These are phyloP conservation scores for Cotesia glomerata DNA, from an alignment of 1,140 invertebrate species.

Conservation along the genomic window DNA sequence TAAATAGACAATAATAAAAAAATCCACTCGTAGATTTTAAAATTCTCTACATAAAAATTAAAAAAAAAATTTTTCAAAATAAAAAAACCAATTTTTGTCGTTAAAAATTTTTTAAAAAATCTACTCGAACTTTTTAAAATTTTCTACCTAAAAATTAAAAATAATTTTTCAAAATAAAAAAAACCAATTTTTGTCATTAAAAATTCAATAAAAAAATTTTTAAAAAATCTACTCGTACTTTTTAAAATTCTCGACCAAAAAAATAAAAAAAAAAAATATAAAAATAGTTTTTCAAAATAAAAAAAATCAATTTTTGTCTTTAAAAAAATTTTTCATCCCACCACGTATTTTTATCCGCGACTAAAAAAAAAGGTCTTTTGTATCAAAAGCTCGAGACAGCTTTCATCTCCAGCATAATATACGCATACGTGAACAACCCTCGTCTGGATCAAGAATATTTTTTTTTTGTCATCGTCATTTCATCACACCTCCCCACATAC, in stretches of 20 bases:
- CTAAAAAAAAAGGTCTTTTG: no score
- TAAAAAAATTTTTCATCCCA: no score
- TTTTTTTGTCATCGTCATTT: not conserved
- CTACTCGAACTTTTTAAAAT: no score
- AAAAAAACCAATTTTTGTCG: no score
- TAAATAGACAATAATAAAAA: not conserved
- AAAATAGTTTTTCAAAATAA: not conserved
- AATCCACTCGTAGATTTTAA: not conserved
- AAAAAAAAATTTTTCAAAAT: not conserved
- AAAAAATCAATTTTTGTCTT: no score
- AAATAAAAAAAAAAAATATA: no score
- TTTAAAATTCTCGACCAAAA: not conserved
- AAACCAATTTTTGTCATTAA: no score
- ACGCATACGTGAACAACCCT: slow-evolving; percentile 1
- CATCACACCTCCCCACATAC: not conserved
- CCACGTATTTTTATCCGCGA: no score
- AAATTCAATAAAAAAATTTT: no score
- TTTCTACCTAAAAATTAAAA: not conserved
- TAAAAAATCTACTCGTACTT: not conserved
- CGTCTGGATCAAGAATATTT: not conserved
- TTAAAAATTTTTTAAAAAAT: no score
- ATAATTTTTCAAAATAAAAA: not conserved
- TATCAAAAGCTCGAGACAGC: not conserved
- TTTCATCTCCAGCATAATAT: not conserved
- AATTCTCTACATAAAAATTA: not conserved